These are phyloP conservation scores for Hexactinellida sp. DNA, from an alignment of 37 sponge, comb jelly and placozoan species.

Conservation along the genomic window DNA sequence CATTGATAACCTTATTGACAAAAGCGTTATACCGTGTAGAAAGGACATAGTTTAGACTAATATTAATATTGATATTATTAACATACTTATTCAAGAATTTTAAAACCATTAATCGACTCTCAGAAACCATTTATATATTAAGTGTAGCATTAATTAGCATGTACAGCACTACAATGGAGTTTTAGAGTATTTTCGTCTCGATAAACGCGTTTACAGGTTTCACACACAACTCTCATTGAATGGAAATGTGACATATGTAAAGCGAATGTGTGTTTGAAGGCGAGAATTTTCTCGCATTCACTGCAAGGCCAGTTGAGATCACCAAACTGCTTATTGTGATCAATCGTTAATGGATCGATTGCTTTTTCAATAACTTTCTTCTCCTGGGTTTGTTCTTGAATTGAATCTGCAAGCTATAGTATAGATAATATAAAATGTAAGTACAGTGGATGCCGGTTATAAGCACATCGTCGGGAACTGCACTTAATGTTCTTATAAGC, in stretches of 20 bases:
- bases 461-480: no score
- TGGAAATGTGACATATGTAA: not conserved
- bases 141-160: not conserved
- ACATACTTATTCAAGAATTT: no score
- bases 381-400: not conserved
- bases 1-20: no score
- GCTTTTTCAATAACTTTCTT: not conserved
- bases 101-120: not conserved
- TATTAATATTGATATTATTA: no score
- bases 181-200: not conserved
- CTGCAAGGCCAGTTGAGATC: slow-evolving; percentile 1
- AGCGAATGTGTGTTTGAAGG: not conserved
- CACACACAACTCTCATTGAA: not conserved
- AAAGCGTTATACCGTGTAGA: no score
- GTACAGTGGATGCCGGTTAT: no score
- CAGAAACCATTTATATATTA: not conserved
- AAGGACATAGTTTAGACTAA: no score
- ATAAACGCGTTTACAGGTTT: not conserved
- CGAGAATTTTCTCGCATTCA: not conserved
- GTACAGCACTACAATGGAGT: not conserved
- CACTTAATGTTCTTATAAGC: no score
- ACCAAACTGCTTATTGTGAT: not conserved
- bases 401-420: not conserved
- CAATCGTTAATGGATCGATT: not conserved
- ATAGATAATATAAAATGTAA: not conserved